Evolutionary conservation across 2,888 invertebrate species (phyloP).

Genomic region (Baronia brevicornis): DNA sequence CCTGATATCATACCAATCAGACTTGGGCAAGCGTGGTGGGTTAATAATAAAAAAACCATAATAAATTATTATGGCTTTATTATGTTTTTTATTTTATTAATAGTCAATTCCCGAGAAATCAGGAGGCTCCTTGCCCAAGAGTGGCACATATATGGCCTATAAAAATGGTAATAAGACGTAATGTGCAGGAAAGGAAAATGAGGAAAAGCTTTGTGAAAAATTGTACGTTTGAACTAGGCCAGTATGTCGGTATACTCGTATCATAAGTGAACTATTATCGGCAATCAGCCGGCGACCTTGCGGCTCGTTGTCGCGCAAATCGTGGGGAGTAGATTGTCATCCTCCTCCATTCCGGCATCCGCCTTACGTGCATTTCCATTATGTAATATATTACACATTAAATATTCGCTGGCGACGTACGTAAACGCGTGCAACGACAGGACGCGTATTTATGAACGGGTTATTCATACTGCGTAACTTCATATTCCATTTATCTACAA

Average conservation of each 20-base stretch:
- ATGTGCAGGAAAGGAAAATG: no score
- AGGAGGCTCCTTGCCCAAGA: no score
- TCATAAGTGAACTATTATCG: constrained; percentile 62
- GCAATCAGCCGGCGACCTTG: constrained; percentile 71
- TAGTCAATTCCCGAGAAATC: no score
- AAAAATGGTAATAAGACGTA: no score
- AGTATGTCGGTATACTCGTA: constrained; percentile 48
- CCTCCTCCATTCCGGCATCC: constrained; percentile 67
- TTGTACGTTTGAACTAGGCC: constrained; percentile 49
- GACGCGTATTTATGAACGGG: constrained; percentile 4
- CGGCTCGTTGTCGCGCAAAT: constrained; percentile 65
- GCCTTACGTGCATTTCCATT: constrained; percentile 63
- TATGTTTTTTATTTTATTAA: no score
- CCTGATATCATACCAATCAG: no score
- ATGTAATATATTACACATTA: constrained; percentile 37
- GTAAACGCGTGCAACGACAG: constrained; percentile 1
- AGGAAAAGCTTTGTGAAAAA: constrained; percentile 3
- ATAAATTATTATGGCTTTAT: no score
- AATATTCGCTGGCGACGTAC: constrained; percentile 20
- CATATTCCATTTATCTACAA: constrained; percentile 1
- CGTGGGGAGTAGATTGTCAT: constrained; percentile 69
- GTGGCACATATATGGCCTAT: constrained; percentile 4
- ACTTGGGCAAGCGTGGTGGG: no score
- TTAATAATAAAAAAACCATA: no score
- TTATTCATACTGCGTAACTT: constrained; percentile 8